A percentile compares a stretch with the other conserved stretches of the same genome.
These are phyloP conservation scores for Leptopterna dolabrata DNA, from an alignment of 2,888 invertebrate genomes.

Conservation along the genomic window DNA sequence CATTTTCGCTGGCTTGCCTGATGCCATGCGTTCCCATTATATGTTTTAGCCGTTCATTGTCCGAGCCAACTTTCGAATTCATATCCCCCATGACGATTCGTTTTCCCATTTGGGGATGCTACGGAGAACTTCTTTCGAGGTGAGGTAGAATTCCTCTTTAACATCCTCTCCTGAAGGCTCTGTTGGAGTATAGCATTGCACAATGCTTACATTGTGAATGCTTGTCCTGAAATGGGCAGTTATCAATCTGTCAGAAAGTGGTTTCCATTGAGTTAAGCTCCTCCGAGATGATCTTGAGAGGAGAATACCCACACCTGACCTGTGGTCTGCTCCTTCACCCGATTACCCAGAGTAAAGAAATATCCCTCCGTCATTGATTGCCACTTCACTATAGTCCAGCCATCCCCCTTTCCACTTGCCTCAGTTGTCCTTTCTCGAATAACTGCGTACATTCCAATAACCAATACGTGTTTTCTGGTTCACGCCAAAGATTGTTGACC, in stretches of 20 bases:
- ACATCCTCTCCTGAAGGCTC: neutral
- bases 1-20: too few species aligned
- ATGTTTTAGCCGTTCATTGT: too few species aligned
- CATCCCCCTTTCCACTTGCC: constrained; percentile 27
- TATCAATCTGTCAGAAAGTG: constrained; percentile 26
- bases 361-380: neutral
- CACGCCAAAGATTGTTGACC: too few species aligned
- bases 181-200: constrained; percentile 14
- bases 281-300: neutral
- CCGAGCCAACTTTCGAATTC: neutral
- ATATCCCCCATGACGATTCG: neutral
- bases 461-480: too few species aligned
- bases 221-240: neutral
- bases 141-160: neutral
- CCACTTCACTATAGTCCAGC: constrained; percentile 29
- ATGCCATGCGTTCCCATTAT: neutral
- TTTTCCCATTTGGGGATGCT: neutral
- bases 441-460: too few species aligned
- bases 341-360: constrained; percentile 18
- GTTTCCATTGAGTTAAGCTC: constrained; percentile 29
- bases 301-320: constrained; percentile 42
- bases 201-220: neutral
- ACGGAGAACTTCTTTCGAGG: too few species aligned
- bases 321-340: constrained; percentile 17
- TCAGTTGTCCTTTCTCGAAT: too few species aligned